phyloP scores from a whole-genome alignment of 2,797 vertebrate species.

The Leptodactylus fallax region DNA sequence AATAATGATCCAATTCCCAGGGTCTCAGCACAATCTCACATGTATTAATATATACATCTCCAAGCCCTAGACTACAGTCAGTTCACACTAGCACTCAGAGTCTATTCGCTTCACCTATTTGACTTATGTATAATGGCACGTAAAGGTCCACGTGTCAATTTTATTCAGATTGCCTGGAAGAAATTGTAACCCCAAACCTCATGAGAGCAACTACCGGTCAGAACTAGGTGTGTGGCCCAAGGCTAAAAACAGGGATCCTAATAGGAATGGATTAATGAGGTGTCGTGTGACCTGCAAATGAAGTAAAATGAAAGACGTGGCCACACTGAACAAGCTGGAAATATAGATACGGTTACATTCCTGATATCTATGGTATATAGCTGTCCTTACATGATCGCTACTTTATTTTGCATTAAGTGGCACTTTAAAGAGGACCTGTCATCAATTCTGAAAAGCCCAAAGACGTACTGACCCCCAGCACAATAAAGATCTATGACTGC shows the following conservation, averaged over 20 bases:
- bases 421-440: no score
- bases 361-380: background rate
- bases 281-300: background rate
- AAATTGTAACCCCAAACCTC: background rate
- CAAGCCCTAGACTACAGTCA: background rate
- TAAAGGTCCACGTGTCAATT: background rate
- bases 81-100: background rate
- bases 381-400: no score
- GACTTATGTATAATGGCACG: background rate
- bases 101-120: background rate
- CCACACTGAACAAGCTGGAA: no score
- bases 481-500: no score
- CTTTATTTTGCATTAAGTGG: no score
- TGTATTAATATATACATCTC: constrained; percentile 1
- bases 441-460: no score
- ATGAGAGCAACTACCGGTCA: background rate
- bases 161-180: background rate
- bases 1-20: background rate
- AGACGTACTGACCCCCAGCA: no score
- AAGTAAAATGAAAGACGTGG: background rate
- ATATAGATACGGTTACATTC: no score
- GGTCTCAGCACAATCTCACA: constrained; percentile 1
- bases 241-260: background rate
- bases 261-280: background rate
- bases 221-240: background rate